Base-by-base conservation (phyloP, 2,797 vertebrate genomes). In the Denticeps clupeoides region DNA sequence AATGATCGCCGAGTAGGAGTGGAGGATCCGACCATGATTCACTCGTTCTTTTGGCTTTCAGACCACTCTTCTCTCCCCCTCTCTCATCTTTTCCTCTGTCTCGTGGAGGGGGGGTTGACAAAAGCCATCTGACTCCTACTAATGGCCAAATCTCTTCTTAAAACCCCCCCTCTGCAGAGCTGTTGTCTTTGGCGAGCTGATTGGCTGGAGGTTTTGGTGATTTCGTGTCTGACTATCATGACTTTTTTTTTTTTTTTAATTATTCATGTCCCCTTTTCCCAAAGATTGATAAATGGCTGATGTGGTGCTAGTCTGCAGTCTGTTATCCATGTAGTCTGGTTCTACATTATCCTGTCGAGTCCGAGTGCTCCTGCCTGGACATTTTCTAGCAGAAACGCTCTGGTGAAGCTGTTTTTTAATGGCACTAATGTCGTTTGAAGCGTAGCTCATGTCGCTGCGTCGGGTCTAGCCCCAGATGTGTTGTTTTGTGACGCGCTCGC, bases 121-220 rank as follows among this genome's bases (percentile, higher is more conserved):
- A 16, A 53, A 56, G 54, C 59, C 59, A 56, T 41, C 50, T 49
- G 59, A 61, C 31, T 56, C 32, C n/a, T n/a, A n/a, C n/a, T n/a
- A n/a, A n/a, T n/a, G n/a, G n/a, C n/a, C n/a, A n/a, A n/a, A n/a
- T n/a, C n/a, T n/a, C n/a, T n/a, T n/a, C n/a, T n/a, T n/a, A n/a
- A n/a, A n/a, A n/a, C n/a, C n/a, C n/a, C n/a, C n/a, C n/a, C n/a
- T n/a, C n/a, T n/a, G n/a, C n/a, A n/a, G n/a, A n/a, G n/a, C n/a
- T n/a, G n/a, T n/a, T n/a, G n/a, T n/a, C n/a, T n/a, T n/a, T n/a
- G n/a, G n/a, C n/a, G n/a, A n/a, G n/a, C n/a, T n/a, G n/a, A n/a
- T n/a, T n/a, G n/a, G n/a, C n/a, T n/a, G n/a, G n/a, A n/a, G n/a
- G n/a, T n/a, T n/a, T n/a, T n/a, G n/a, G n/a, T n/a, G n/a, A n/a